These are phyloP conservation scores for Canis aureus DNA, from an alignment of 2,113 vertebrate species.

Conservation along the genomic window DNA sequence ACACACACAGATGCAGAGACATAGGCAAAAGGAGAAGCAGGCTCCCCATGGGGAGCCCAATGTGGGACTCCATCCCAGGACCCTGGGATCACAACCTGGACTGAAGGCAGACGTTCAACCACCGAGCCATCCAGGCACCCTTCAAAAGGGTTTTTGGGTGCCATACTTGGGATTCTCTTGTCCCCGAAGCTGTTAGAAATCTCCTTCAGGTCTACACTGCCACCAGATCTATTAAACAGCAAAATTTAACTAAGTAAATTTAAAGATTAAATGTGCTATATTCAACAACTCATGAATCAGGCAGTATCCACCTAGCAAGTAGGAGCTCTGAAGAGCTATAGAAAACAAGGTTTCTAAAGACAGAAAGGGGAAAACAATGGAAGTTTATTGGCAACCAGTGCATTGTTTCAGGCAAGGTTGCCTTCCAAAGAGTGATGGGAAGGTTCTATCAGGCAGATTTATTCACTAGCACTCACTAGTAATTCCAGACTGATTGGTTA, in stretches of 20 bases:
- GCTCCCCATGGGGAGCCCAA: too few relatives aligned
- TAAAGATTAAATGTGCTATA: neutral
- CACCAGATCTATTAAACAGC: neutral
- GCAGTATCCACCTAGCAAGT: neutral
- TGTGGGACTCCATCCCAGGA: too few relatives aligned
- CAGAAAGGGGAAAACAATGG: neutral
- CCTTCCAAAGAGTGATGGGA: neutral
- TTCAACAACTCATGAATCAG: neutral
- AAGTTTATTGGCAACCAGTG: neutral
- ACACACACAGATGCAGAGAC: too few relatives aligned
- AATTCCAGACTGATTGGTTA: neutral
- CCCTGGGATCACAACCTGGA: too few relatives aligned
- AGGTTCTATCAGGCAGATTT: neutral
- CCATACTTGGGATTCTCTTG: neutral
- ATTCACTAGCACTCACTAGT: neutral
- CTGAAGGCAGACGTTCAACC: too few relatives aligned
- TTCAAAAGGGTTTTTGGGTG: neutral
- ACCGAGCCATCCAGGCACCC: too few relatives aligned
- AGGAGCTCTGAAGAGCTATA: neutral
- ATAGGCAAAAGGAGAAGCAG: too few relatives aligned
- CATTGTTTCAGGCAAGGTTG: neutral
- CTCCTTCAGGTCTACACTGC: neutral
- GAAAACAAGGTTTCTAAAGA: neutral
- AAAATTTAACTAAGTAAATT: neutral
- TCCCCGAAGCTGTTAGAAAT: neutral